Conservation (phyloP, 2,797 vertebrate genomes). For the Podarcis lilfordi region DNA sequence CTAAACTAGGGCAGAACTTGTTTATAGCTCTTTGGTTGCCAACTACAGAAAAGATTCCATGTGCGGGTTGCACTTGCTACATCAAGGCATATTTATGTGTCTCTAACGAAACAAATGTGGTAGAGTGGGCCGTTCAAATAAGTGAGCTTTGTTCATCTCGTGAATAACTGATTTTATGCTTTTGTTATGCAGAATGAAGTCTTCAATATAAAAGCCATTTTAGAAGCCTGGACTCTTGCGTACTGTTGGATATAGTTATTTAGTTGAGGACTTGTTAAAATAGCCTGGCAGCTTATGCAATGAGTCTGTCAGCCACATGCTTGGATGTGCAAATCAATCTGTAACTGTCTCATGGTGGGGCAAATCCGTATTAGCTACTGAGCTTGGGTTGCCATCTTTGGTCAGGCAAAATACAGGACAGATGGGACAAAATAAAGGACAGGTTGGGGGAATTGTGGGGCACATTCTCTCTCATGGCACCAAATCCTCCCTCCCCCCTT, state of each 20-base stretch:
- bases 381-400: too few relatives aligned
- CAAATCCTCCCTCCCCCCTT: too few relatives aligned
- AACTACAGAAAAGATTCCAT: background rate
- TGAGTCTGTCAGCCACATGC: background rate
- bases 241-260: background rate
- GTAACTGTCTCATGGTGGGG: background rate
- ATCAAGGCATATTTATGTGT: background rate
- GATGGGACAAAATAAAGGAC: too few relatives aligned
- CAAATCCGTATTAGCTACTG: background rate
- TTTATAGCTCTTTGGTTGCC: background rate
- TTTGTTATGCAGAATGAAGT: background rate
- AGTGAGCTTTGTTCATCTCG: background rate
- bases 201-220: background rate
- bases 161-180: background rate
- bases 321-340: background rate
- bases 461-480: too few relatives aligned
- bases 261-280: background rate
- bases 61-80: background rate
- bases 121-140: background rate
- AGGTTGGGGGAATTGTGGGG: too few relatives aligned
- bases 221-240: background rate
- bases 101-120: background rate
- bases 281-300: background rate
- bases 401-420: too few relatives aligned
- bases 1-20: background rate